Conservation (phyloP, 2,888 invertebrate genomes). For the Melanostoma mellinum region DNA sequence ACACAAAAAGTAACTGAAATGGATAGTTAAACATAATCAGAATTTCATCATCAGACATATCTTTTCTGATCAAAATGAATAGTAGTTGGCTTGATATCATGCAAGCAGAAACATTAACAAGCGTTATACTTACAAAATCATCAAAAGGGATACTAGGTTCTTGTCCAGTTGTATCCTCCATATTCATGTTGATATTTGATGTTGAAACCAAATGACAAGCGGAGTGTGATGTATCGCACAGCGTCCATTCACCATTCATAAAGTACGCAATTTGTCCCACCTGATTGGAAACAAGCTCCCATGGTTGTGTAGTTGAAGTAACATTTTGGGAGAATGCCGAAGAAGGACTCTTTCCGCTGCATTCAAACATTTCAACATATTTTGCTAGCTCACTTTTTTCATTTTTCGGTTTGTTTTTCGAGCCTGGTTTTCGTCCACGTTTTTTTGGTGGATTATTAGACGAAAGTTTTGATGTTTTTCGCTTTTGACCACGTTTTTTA, state of each 20-base stretch:
- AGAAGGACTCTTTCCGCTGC: constrained; percentile 70
- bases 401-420: constrained; percentile 53
- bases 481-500: constrained; percentile 26
- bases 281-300: constrained; percentile 64
- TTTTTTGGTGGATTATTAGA: constrained; percentile 70
- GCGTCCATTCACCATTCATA: constrained; percentile 75
- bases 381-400: constrained; percentile 75
- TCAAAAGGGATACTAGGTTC: constrained; percentile 68
- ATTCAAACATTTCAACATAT: constrained; percentile 75
- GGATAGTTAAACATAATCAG: too few relatives aligned
- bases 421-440: constrained; percentile 73
- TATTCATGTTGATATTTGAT: constrained; percentile 33
- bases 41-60: too few relatives aligned
- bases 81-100: background rate
- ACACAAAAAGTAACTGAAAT: too few relatives aligned
- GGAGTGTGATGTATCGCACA: constrained; percentile 64
- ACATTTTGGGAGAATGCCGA: constrained; percentile 75
- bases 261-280: constrained; percentile 73
- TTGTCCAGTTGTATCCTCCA: constrained; percentile 36
- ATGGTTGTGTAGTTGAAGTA: constrained; percentile 75
- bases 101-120: background rate
- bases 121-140: constrained; percentile 72
- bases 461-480: constrained; percentile 11
- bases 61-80: background rate
- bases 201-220: constrained; percentile 53